Evolutionary conservation across 1,140 invertebrate species (phyloP), one percentile per base, ranked within the genome.

Genomic region (Anadara kagoshimensis): DNA sequence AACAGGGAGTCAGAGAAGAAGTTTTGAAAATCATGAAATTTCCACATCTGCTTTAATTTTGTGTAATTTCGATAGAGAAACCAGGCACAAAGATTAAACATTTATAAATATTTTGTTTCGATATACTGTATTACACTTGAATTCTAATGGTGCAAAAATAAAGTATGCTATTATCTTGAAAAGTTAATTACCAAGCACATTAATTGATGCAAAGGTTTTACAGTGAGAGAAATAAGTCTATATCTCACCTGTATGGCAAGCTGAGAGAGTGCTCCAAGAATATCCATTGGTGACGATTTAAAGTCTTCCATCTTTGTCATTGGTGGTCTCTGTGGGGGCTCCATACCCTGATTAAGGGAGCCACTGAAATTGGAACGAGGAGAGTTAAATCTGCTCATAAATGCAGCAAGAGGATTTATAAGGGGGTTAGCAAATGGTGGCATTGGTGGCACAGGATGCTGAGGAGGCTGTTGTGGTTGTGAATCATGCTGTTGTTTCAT

Each of bases 221-320:
- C n/a, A 36, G 29, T 36, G 7, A 36, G 29, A 36, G 2, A 36
- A 36, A 36, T 36, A 36, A n/a, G n/a, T n/a, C 53, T 12, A 24
- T 22, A 3, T 57, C 26, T 44, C 29, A 84, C 82, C 77, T 84
- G 80, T 64, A 84, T 75, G 20, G 77, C 75, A 16, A 84, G 73
- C 53, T 78, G 76, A 56, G 80, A 81, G 10, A 82, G 62, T 16
- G 78, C 69, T 12, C 77, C 78, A 8, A 79, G 64, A 20, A 78
- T 75, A 18, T 78, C 65, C 12, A 65, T 69, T 47, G 64, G 63
- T 45, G 75, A 73, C 0, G 69, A 51, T 47, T 58, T 43, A n/a
- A 76, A 61, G 29, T 76, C 73, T 20, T 73, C 78, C 29, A 53
- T 71, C 16, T 53, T 57, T 24, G 61, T 64, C 45, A 62, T 65